A percentile compares a stretch with the other conserved stretches of the same genome.
Conservation (phyloP, 23 tunicate genomes). For the Halocynthia aurantium region DNA sequence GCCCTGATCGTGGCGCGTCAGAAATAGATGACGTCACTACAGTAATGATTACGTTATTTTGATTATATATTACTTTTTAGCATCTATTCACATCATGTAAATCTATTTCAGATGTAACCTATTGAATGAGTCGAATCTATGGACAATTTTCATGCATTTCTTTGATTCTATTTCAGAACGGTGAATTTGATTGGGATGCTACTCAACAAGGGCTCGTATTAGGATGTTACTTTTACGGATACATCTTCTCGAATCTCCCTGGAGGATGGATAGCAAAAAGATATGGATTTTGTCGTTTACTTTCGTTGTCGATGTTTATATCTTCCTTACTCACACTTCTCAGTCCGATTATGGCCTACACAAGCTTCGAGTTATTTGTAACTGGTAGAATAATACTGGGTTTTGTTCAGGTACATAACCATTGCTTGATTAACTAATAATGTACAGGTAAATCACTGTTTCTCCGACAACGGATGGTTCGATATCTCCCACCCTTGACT, state of each 20-base stretch:
- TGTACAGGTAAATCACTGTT: too few relatives aligned
- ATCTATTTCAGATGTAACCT: background rate
- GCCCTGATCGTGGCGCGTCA: constrained; percentile 60
- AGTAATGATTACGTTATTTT: background rate
- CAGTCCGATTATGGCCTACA: constrained; percentile 47
- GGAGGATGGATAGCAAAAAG: constrained; percentile 79
- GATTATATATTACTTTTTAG: background rate
- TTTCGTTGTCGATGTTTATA: constrained; percentile 56
- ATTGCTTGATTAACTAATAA: too few relatives aligned
- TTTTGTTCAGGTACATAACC: constrained; percentile 44
- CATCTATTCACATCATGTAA: background rate
- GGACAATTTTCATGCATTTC: too few relatives aligned
- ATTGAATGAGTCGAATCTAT: too few relatives aligned
- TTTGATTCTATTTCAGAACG: constrained; percentile 32
- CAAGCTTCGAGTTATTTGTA: constrained; percentile 60
- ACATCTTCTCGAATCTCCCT: constrained; percentile 62
- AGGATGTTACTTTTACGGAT: constrained; percentile 71
- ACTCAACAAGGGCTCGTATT: constrained; percentile 36
- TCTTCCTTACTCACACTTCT: constrained; percentile 47
- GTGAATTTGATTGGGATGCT: constrained; percentile 48
- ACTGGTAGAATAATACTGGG: constrained; percentile 62
- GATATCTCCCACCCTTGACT: too few relatives aligned
- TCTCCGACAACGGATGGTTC: too few relatives aligned
- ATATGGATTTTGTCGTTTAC: constrained; percentile 46
- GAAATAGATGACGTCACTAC: constrained; percentile 12